Evolutionary conservation across 1,140 invertebrate genomes (phyloP), one percentile per base, ranked within the genome.

Genomic region (Amphibalanus amphitrite): DNA sequence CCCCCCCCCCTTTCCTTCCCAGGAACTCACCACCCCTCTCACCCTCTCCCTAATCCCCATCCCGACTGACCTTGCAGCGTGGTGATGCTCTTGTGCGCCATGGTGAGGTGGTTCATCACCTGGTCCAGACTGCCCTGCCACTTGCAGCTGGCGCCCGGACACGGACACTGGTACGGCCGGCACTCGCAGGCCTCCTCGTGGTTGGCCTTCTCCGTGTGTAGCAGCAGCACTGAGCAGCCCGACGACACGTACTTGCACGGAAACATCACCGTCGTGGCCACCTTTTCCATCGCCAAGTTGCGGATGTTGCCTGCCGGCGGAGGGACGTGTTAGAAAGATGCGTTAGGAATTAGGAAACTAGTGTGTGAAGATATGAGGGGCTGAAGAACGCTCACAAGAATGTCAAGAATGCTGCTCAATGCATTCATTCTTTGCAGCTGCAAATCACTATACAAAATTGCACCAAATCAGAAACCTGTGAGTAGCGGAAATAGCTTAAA

Each of bases 261-360:
- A 79, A 99, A 99, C 85, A 95, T 90, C 3, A 99, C 91, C 76
- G 95, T 98, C 73, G 90, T 91, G 15, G 97, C 97, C 10, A 99
- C 95, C 81, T 98, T 98, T 79, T 99, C 97, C 96, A 99, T 98
- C 29, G 94, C 95, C 77, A 98, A 83, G 82, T 99, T 99, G 73
- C 96, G 86, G 77, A 99, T 98, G 81, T 97, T 97, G 72, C 94
- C 94, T 91, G 75, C 15, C 28, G 29, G n/a, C 70, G 30, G 47
- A 8, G 47, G 47, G 47, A 59, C 13, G 47, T 20, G 47, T 13
- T 20, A 23, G 47, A 1, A 23, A 38, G 38, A 17, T 38, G 38
- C 38, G 17, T 17, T 6, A 17, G 6, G 38, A 38, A 6, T 6
- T 17, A 38, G 38, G 38, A 38, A 6, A 8, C 38, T 17, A 38